Evolutionary conservation across 2,888 invertebrate genomes (phyloP).

Genomic region (Spisula solida): DNA sequence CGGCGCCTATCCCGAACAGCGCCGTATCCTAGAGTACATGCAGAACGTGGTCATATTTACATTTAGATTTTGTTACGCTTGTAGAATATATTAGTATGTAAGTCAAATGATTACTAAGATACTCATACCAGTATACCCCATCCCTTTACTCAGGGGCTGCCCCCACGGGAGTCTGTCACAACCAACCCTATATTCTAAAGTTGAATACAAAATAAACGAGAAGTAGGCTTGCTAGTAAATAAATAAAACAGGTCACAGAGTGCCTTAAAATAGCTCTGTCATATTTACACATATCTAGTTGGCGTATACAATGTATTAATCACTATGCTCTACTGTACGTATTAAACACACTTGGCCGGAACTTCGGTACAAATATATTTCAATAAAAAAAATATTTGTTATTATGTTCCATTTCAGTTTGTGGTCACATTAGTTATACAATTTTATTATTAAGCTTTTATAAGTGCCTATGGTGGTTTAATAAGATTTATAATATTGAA

Average conservation of each 20-base stretch:
- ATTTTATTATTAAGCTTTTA: background rate
- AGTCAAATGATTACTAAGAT: background rate
- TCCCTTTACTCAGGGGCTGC: background rate
- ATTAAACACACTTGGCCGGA: background rate
- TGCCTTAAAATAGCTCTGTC: background rate
- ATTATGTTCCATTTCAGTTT: constrained; percentile 5
- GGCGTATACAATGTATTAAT: background rate
- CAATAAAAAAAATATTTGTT: constrained; percentile 9
- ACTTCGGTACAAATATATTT: constrained; percentile 18
- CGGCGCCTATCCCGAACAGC: no score
- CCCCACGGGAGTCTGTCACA: background rate
- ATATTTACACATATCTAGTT: background rate
- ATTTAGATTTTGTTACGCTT: no score
- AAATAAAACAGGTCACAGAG: background rate
- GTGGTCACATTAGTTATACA: constrained; percentile 3
- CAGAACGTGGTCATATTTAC: no score
- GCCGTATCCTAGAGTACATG: no score
- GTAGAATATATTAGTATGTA: no score
- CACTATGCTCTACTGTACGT: background rate
- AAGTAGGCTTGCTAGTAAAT: background rate
- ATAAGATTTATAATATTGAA: background rate
- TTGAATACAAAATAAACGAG: background rate
- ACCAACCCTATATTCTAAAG: background rate
- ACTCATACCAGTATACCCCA: background rate
- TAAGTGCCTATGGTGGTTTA: background rate